Percentiles rank a stretch among this genome's conserved stretches.
These are phyloP conservation scores for Heliconius charithonia DNA, from an alignment of 2,888 invertebrate species.

Conservation along the genomic window DNA sequence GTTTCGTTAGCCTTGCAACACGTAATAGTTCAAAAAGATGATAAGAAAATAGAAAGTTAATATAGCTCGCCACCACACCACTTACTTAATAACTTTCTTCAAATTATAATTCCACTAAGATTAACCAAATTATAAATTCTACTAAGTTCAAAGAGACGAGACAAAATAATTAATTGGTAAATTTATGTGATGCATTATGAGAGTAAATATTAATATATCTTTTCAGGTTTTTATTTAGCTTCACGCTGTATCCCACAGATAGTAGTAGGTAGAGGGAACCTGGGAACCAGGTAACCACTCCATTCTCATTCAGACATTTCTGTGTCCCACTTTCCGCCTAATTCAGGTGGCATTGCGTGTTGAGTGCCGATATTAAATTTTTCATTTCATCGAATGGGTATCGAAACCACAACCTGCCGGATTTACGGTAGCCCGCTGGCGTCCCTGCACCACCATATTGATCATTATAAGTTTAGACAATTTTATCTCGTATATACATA, in stretches of 20 bases:
- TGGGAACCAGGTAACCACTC: not conserved
- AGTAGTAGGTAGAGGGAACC: not conserved
- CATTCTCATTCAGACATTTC: too few relatives aligned
- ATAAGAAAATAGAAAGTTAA: conserved; percentile 17
- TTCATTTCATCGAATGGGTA: not conserved
- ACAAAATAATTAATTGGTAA: conserved; percentile 6
- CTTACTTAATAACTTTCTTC: conserved; percentile 24
- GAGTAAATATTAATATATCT: not conserved
- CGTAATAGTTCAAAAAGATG: conserved; percentile 18
- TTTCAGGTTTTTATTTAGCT: not conserved
- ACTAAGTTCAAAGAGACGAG: conserved; percentile 1
- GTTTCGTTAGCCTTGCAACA: conserved; percentile 10
- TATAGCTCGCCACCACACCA: conserved; percentile 4
- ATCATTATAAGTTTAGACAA: too few relatives aligned
- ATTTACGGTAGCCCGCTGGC: not conserved
- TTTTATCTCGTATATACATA: not conserved
- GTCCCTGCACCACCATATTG: not conserved
- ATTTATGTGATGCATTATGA: not conserved
- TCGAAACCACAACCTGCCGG: not conserved
- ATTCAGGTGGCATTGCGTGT: not conserved
- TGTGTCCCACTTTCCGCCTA: too few relatives aligned
- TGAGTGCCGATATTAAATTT: not conserved
- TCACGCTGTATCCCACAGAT: not conserved
- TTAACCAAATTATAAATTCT: conserved; percentile 7
- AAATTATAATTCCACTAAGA: conserved; percentile 24